Percentiles rank a stretch among this genome's conserved stretches.
phyloP scores from a whole-genome alignment of 2,888 invertebrate genomes.

The Hypsopygia costalis region DNA sequence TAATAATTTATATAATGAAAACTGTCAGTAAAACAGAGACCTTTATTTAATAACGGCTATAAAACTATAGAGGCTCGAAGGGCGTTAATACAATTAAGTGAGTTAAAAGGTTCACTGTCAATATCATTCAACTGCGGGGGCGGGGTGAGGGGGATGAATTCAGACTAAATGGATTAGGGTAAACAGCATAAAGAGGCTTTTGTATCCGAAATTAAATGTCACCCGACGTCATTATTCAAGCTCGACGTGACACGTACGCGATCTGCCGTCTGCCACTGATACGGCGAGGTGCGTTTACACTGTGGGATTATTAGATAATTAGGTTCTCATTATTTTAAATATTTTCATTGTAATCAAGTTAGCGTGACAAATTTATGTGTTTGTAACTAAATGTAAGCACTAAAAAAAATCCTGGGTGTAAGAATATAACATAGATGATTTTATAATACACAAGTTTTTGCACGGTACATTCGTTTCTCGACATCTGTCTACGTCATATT shows the following conservation, averaged over 20 bases:
- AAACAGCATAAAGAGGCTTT: constrained; percentile 76
- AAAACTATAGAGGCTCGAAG: constrained; percentile 16
- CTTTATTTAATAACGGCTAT: background rate
- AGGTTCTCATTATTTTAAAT: too few relatives aligned
- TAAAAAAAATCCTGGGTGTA: too few relatives aligned
- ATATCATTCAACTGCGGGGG: constrained; percentile 38
- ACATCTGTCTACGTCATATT: too few relatives aligned
- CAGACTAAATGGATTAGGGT: constrained; percentile 65
- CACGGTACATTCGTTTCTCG: too few relatives aligned
- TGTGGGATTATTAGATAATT: too few relatives aligned
- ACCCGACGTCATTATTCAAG: constrained; percentile 74
- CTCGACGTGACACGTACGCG: constrained; percentile 60
- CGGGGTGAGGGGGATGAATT: constrained; percentile 21
- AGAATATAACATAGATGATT: too few relatives aligned
- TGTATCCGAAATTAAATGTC: constrained; percentile 78
- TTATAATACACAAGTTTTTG: too few relatives aligned
- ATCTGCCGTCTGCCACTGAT: constrained; percentile 47
- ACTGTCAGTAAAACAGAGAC: background rate
- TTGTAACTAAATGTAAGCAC: too few relatives aligned
- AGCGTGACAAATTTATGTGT: too few relatives aligned
- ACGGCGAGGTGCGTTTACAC: constrained; percentile 30
- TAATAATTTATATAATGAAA: background rate
- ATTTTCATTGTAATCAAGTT: too few relatives aligned
- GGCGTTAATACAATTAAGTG: constrained; percentile 46
- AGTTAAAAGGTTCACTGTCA: constrained; percentile 54